A percentile compares a stretch with the other conserved stretches of the same genome.
Evolutionary conservation across 2,888 invertebrate species (phyloP).

Genomic region (Andricus quercusramuli): DNA sequence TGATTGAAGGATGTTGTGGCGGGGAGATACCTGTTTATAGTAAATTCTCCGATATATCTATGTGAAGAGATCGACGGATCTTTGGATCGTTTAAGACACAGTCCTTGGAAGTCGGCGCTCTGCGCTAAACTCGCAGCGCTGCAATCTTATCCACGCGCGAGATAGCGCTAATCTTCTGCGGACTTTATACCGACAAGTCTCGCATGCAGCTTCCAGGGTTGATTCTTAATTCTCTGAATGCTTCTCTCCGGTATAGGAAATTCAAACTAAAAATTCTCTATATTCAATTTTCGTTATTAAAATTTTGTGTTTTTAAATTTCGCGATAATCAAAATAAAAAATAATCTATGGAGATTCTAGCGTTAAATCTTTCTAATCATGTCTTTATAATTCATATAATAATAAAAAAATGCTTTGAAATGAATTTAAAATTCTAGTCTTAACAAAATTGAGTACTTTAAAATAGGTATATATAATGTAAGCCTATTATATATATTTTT

Average conservation of each 20-base stretch:
- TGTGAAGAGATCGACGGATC: neutral
- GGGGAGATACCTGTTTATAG: neutral
- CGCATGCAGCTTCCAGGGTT: conserved; percentile 58
- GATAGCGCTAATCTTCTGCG: conserved; percentile 71
- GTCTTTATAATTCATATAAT: neutral
- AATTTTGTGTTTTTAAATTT: too few species aligned
- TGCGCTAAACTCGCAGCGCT: conserved; percentile 53
- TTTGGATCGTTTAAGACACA: conserved; percentile 40
- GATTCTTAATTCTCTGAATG: conserved; percentile 41
- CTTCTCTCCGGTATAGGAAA: neutral
- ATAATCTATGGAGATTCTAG: too few species aligned
- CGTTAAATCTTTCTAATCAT: neutral
- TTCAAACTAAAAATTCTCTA: neutral
- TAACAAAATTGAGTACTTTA: too few species aligned
- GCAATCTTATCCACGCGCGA: conserved; percentile 70
- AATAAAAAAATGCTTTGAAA: neutral
- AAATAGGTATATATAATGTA: too few species aligned
- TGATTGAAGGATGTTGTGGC: neutral
- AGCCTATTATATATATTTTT: neutral
- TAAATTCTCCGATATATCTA: neutral
- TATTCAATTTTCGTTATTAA: neutral
- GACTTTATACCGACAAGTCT: conserved; percentile 66
- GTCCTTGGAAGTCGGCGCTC: conserved; percentile 63
- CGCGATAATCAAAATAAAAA: neutral
- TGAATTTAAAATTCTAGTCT: too few species aligned